Base-by-base conservation (phyloP, 2,888 invertebrate species). In the Gymnocheta viridis region DNA sequence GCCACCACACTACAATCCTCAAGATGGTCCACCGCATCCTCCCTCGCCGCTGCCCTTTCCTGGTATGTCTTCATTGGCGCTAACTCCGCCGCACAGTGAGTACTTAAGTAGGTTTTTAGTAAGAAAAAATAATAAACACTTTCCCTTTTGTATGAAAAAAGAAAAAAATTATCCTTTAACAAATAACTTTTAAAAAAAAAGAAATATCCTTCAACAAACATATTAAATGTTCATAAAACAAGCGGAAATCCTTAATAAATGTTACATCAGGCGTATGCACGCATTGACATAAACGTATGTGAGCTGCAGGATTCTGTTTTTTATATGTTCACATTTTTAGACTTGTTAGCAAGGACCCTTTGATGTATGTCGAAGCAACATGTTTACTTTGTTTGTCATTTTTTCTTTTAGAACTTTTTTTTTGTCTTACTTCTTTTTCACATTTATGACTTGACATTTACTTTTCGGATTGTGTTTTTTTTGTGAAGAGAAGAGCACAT, bases 61-160 rank as follows among this genome's bases (percentile, higher is more conserved):
- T 86, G 95, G 95, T 78, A 95, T 95, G 93, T 94, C 95, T 62
- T 95, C 95, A 82, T 93, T 97, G 87, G 94, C 96, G 47, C 93
- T 97, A 90, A 96, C 96, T 87, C 96, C 96, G 88, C 96, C 96
- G 79, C 96, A 97, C 93, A 95, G 95, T 94, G 93, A 95, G 95
- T 95, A 89, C 32, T 64, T 58, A 81, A 73, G 76, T 83, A 79
- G 80, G 69, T 85, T 76, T 54, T 49, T 56, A 70, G 22, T 29
- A 77, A 54, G 44, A 56, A 81, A 51, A 56, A 82, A 78, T 56
- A 49, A 69, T 22, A 66, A 79, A 74, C 83, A 79, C 73, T 73
- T 72, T 79, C 32, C 47, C 35, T n/a, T 38, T 70, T 29, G 10
- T 41, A 70, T 67, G 22, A n/a, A 66, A 62, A 49, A 74, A 58